Base-by-base conservation (phyloP, 2,797 vertebrate genomes). In the Sebastes hopkinsi region DNA sequence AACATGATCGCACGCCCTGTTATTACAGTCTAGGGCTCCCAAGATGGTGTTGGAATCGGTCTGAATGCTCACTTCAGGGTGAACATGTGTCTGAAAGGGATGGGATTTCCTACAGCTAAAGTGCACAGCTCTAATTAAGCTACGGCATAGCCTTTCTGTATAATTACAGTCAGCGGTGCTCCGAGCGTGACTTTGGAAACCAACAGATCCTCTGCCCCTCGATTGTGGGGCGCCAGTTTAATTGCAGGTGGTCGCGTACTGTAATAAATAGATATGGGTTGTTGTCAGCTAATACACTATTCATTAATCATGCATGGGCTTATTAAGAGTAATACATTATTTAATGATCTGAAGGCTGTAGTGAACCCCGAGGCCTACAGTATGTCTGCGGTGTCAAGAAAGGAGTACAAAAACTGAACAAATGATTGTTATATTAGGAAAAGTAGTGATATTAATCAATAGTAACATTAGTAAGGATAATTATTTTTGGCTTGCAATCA, bases 121-220 rank as follows among this genome's bases (percentile, higher is more conserved):
- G 76, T 74, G 68, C 83, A 72, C 8, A 3, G 73, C 75, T 83
- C 69, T 84, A 87, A 93, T 91, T 87, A 90, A 80, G 67, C 75
- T 42, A 27, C 6, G 46, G 68, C 68, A 32, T 20, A 10, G 66
- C 46, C 55, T 27, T 8, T 65, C 38, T 62, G 32, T 86, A 89
- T 50, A 50, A 92, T 92, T 90, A 91, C 46, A 81, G 77, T 74
- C 60, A 38, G 30, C 23, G n/a, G 60, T 69, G 60, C 54, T 74
- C 13, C 13, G 55, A 79, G 52, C 5, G 16, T 3, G 79, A 72
- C 75, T 81, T 67, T 25, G 54, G 34, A 72, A 80, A 56, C 30
- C 1, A 36, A 55, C 3, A 59, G 61, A 72, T 87, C 59, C 55
- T 55, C 32, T 23, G 52, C 58, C 42, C 55, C 36, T 61, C 20